A percentile compares a stretch with the other conserved stretches of the same genome.
These are phyloP conservation scores for Psittacula derbiana DNA, from an alignment of 2,797 vertebrate genomes.

Conservation along the genomic window DNA sequence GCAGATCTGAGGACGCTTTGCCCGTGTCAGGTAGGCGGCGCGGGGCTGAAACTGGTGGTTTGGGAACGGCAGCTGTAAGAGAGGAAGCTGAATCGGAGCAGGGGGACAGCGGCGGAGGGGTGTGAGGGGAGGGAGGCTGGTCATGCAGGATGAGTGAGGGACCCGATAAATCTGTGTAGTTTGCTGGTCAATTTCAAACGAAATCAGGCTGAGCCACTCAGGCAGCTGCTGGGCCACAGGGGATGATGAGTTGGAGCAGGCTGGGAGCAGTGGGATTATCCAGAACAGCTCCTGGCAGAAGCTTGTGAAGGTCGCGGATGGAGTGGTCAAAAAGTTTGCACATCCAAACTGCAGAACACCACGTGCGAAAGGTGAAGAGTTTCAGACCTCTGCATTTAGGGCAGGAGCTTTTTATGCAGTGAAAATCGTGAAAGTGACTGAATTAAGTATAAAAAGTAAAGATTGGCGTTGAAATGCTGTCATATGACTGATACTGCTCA, in stretches of 20 bases:
- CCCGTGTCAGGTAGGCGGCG: background rate
- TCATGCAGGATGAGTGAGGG: fast-evolving
- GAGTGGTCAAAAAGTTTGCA: background rate
- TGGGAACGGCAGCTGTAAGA: background rate
- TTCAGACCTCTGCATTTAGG: background rate
- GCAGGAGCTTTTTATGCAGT: background rate
- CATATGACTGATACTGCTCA: fast-evolving
- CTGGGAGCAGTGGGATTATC: background rate
- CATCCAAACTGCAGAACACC: fast-evolving
- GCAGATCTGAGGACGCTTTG: too few relatives aligned
- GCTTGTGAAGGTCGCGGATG: fast-evolving
- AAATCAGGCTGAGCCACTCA: fast-evolving
- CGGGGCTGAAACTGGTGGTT: background rate
- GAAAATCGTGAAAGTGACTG: background rate
- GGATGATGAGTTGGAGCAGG: fast-evolving
- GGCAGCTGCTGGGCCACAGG: fast-evolving
- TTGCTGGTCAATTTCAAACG: background rate
- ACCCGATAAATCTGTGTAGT: background rate
- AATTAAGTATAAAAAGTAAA: background rate
- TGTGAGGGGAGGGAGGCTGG: background rate
- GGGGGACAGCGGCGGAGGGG: fast-evolving
- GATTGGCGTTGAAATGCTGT: background rate
- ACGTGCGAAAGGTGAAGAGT: fast-evolving
- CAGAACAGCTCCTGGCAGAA: background rate
- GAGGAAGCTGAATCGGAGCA: background rate